A percentile compares a stretch with the other conserved stretches of the same genome.
These are phyloP conservation scores for Streptopelia turtur DNA, from an alignment of 2,797 vertebrate genomes.

Conservation along the genomic window DNA sequence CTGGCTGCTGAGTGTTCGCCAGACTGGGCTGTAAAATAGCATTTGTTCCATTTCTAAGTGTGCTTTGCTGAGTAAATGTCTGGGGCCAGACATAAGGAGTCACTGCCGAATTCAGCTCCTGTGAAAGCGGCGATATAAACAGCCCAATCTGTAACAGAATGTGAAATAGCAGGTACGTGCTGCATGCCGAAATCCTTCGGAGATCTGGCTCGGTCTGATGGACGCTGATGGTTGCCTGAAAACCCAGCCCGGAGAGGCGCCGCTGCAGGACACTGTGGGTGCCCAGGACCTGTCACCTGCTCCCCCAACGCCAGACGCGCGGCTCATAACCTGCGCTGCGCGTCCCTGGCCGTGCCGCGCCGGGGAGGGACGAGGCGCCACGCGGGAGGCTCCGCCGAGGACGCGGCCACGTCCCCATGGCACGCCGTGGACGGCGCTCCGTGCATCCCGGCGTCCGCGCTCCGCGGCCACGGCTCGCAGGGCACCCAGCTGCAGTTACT, in stretches of 20 bases:
- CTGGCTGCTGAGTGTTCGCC: neutral
- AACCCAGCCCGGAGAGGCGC: accelerated
- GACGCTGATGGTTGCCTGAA: neutral
- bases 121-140: neutral
- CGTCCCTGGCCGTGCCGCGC: accelerated
- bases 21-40: neutral
- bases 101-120: neutral
- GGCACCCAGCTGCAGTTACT: neutral
- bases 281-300: neutral
- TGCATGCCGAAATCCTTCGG: neutral
- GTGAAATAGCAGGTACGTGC: neutral
- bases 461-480: neutral
- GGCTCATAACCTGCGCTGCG: neutral
- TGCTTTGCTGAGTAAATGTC: neutral
- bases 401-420: neutral
- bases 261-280: neutral
- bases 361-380: accelerated
- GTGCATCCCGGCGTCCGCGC: too few species aligned
- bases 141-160: neutral
- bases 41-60: neutral
- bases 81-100: neutral
- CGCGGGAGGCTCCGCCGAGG: accelerated
- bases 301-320: accelerated
- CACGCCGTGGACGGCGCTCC: accelerated
- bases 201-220: neutral